These are phyloP conservation scores for Halichoerus grypus DNA, from an alignment of 2,113 vertebrate genomes.

Conservation along the genomic window DNA sequence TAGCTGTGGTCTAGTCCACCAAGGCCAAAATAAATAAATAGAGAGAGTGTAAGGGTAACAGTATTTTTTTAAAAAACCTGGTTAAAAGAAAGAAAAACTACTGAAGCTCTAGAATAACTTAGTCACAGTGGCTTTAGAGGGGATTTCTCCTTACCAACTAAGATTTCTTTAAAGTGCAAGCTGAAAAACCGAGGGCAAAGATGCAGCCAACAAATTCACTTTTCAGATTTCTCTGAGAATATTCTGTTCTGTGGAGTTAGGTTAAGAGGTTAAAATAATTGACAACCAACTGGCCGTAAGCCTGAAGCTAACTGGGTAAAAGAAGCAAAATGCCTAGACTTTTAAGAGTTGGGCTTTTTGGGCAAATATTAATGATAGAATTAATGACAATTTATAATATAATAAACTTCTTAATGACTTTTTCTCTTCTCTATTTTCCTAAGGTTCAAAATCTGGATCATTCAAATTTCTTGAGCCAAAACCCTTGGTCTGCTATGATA, in stretches of 20 bases:
- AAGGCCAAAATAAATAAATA: slow-evolving; percentile 90
- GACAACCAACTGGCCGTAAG: not conserved
- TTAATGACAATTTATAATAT: not conserved
- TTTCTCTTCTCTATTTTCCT: not conserved
- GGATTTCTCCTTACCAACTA: slow-evolving; percentile 68
- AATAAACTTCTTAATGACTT: not conserved
- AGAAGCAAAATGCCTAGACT: not conserved
- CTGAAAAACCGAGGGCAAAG: slow-evolving; percentile 30
- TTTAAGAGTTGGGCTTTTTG: not conserved
- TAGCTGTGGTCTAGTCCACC: slow-evolving; percentile 86
- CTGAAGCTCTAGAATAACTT: slow-evolving; percentile 78
- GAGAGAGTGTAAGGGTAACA: slow-evolving; percentile 84
- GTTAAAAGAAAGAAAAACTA: slow-evolving; percentile 78
- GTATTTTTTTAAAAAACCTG: slow-evolving; percentile 58
- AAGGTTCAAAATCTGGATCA: not conserved
- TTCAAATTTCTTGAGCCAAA: not conserved
- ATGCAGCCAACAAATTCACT: not conserved
- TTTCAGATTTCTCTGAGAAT: slow-evolving; percentile 53
- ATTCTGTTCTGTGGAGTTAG: not conserved
- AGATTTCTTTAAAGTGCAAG: slow-evolving; percentile 59
- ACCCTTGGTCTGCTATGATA: not conserved
- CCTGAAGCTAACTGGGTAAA: not conserved
- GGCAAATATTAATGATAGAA: not conserved
- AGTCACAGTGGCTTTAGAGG: slow-evolving; percentile 74
- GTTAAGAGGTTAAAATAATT: not conserved